Evolutionary conservation across 2,797 vertebrate species (phyloP).

Genomic region (Epinephelus coioides): DNA sequence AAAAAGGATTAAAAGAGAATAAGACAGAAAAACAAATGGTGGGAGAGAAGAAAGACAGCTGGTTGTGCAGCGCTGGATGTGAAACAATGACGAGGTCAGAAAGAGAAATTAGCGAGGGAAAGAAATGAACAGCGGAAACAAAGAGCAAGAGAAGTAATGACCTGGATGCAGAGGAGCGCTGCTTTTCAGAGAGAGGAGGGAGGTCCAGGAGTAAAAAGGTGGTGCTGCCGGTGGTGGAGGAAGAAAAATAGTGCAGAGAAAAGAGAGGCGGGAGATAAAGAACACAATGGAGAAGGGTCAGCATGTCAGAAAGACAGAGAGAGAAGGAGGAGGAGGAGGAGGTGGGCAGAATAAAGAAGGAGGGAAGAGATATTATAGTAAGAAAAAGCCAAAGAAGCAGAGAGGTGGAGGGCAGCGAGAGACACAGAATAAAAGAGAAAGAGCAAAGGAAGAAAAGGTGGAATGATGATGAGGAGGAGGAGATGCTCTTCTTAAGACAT

Average conservation of each 20-base stretch:
- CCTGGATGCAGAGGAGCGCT: background rate
- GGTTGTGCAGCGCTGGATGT: background rate
- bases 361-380: background rate
- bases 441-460: background rate
- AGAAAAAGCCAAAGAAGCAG: background rate
- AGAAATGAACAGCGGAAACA: background rate
- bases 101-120: background rate
- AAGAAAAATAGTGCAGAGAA: background rate
- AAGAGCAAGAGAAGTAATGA: background rate
- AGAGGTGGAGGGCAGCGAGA: background rate
- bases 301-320: background rate
- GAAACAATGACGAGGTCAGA: conserved; percentile 6
- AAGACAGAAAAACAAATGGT: background rate
- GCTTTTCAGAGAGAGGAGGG: background rate
- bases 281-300: background rate
- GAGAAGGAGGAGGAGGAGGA: background rate
- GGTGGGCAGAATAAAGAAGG: background rate
- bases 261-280: background rate
- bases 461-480: background rate
- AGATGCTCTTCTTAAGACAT: background rate
- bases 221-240: background rate
- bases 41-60: background rate
- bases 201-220: background rate
- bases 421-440: too few species aligned
- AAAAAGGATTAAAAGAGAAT: background rate